Evolutionary conservation across 2,113 vertebrate genomes (phyloP).

Genomic region (Chiloscyllium plagiosum): DNA sequence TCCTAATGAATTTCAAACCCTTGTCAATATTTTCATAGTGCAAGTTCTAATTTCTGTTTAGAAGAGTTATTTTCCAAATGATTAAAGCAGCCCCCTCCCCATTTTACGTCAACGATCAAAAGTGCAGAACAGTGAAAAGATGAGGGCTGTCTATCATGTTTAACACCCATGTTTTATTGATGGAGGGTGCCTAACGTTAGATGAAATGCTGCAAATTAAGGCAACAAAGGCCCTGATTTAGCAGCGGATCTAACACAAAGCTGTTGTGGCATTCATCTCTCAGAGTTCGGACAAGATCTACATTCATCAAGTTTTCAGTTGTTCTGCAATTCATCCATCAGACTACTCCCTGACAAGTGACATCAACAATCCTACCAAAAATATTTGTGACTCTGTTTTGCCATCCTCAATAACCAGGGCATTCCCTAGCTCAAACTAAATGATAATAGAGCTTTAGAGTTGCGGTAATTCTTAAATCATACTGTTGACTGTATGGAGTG

Average conservation of each 20-base stretch:
- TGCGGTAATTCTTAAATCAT: neutral
- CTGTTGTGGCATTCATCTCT: neutral
- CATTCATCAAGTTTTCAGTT: neutral
- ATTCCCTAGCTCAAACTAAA: neutral
- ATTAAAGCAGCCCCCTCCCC: neutral
- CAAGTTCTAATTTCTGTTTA: neutral
- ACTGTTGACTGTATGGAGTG: neutral
- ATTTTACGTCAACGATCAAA: too few species aligned
- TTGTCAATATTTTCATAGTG: neutral
- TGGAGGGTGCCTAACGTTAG: neutral
- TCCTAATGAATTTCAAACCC: neutral
- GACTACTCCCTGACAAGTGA: neutral
- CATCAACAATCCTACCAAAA: neutral
- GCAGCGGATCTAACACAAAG: neutral
- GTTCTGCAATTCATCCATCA: neutral
- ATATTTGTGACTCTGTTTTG: too few species aligned
- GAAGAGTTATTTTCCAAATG: neutral
- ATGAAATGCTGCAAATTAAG: neutral
- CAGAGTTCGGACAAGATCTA: neutral
- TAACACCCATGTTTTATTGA: constrained; percentile 9
- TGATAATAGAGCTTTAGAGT: neutral
- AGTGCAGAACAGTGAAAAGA: too few species aligned
- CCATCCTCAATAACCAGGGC: neutral
- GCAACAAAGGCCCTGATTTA: too few species aligned
- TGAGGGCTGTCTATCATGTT: neutral